These are phyloP conservation scores for Tetramorium simillimum DNA, from an alignment of 1,140 invertebrate genomes.

Conservation along the genomic window DNA sequence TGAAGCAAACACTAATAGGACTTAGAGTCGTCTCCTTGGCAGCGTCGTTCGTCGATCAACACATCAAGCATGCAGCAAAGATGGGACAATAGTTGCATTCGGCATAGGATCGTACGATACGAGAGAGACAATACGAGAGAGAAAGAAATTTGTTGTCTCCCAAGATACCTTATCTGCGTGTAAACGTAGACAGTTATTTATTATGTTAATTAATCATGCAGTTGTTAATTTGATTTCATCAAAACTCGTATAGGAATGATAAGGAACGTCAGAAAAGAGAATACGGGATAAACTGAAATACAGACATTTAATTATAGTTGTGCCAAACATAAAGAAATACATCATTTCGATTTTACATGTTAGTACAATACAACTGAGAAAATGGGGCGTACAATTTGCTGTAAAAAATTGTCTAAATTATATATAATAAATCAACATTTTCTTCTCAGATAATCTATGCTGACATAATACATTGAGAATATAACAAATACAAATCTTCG, in stretches of 20 bases:
- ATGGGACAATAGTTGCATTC: slow-evolving; percentile 59
- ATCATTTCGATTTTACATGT: background rate
- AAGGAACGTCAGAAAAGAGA: background rate
- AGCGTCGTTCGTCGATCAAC: slow-evolving; percentile 58
- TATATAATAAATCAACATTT: background rate
- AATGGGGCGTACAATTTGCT: background rate
- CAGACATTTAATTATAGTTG: slow-evolving; percentile 13
- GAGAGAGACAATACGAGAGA: background rate
- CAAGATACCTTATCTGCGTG: background rate
- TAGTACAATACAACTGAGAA: background rate
- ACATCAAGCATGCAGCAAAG: slow-evolving; percentile 75
- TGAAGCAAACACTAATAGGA: slow-evolving; percentile 86
- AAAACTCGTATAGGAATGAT: background rate
- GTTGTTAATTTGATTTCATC: background rate
- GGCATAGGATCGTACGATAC: background rate
- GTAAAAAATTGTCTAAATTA: background rate
- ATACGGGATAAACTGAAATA: background rate
- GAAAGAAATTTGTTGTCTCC: slow-evolving; percentile 19
- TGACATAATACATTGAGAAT: background rate
- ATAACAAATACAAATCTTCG: background rate
- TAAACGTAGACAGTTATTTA: background rate
- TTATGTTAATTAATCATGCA: slow-evolving; percentile 9
- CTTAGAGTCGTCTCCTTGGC: slow-evolving; percentile 81
- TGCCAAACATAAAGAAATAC: background rate
- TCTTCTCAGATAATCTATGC: background rate